Evolutionary conservation across 2,888 invertebrate genomes (phyloP).

Genomic region (Hypolimnas misippus): DNA sequence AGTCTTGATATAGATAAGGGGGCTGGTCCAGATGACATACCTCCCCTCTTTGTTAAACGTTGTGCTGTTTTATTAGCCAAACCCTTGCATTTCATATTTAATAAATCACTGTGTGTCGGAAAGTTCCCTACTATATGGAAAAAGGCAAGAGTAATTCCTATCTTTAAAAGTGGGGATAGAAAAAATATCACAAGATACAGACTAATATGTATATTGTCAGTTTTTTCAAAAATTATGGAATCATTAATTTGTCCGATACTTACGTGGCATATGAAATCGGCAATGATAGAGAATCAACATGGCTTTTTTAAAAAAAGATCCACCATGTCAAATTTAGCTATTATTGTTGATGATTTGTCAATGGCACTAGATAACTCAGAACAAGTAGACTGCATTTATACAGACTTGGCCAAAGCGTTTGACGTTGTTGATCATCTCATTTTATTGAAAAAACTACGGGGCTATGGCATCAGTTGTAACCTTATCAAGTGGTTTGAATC

Average conservation of each 20-base stretch:
- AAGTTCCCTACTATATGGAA: too few relatives aligned
- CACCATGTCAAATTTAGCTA: conserved; percentile 2
- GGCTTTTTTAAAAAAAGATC: conserved; percentile 11
- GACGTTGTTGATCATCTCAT: background rate
- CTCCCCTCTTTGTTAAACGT: conserved; percentile 21
- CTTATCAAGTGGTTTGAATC: background rate
- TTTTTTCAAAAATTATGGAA: conserved; percentile 1
- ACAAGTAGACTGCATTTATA: conserved; percentile 9
- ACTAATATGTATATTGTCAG: conserved; percentile 2
- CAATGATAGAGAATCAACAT: conserved; percentile 14
- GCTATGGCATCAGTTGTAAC: background rate
- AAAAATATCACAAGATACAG: background rate
- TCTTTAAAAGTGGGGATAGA: background rate
- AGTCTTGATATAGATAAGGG: conserved; percentile 18
- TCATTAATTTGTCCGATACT: conserved; percentile 1
- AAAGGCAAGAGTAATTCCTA: background rate
- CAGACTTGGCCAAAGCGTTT: background rate
- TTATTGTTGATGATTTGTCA: background rate
- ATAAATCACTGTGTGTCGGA: background rate
- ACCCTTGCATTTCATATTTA: conserved; percentile 48
- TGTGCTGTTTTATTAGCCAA: conserved; percentile 13
- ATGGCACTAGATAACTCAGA: background rate
- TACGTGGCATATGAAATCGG: conserved; percentile 12
- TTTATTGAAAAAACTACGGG: background rate
- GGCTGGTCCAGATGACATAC: conserved; percentile 27